phyloP scores from a whole-genome alignment of 2,888 invertebrate genomes.

The Lordiphosa fenestrarum region DNA sequence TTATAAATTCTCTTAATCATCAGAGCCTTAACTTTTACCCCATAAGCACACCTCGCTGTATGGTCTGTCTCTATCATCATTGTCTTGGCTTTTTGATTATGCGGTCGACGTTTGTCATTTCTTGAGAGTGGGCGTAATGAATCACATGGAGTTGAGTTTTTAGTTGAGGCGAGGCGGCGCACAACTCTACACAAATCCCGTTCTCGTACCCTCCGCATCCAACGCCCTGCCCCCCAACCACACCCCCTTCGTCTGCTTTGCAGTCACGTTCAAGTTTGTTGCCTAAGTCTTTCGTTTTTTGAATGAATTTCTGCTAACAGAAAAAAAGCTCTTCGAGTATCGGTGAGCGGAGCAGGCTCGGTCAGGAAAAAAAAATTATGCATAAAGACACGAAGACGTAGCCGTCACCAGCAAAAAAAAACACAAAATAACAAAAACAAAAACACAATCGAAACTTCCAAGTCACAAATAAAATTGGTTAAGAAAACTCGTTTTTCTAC shows the following conservation, averaged over 20 bases:
- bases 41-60: slow-evolving; percentile 5
- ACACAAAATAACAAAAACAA: slow-evolving; percentile 22
- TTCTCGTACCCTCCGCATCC: slow-evolving; percentile 4
- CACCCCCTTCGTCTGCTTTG: slow-evolving; percentile 20
- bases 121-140: slow-evolving; percentile 60
- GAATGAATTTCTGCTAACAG: slow-evolving; percentile 66
- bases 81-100: slow-evolving; percentile 42
- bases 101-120: slow-evolving; percentile 19
- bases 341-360: slow-evolving; percentile 29
- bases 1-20: too few relatives aligned
- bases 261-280: slow-evolving; percentile 60
- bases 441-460: slow-evolving; percentile 52
- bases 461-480: slow-evolving; percentile 66
- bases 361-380: slow-evolving; percentile 54
- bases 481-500: slow-evolving; percentile 67
- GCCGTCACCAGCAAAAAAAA: slow-evolving; percentile 33
- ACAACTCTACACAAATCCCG: slow-evolving; percentile 20
- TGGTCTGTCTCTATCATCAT: slow-evolving; percentile 1
- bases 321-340: slow-evolving; percentile 5
- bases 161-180: slow-evolving; percentile 29
- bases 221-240: background rate
- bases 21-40: too few relatives aligned
- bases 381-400: slow-evolving; percentile 40
- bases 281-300: slow-evolving; percentile 70
- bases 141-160: slow-evolving; percentile 46